Evolutionary conservation across 2,797 vertebrate genomes (phyloP), one percentile per base, ranked within the genome.

Genomic region (Lycodopsis pacificus): DNA sequence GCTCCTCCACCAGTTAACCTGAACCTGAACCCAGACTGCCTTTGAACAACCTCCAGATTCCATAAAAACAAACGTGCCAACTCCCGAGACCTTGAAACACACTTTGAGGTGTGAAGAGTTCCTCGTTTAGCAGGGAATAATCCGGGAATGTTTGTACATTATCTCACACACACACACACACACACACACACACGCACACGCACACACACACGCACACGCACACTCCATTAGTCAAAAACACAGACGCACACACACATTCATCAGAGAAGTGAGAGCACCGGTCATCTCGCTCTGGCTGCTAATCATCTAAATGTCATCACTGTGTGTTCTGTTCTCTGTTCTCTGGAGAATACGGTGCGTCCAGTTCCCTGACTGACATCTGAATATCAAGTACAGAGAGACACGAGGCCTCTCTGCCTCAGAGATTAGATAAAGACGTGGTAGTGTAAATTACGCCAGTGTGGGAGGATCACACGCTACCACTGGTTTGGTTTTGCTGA

Each of bases 361-460:
- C 49, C 80, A 64, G 75, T 72, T 61, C 75, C 30, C 77, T 64
- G 58, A 71, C 67, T 89, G 85, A 88, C 83, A 88, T 91, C 87
- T 83, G 83, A 89, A 79, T 86, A 82, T 17, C 72, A 88, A 83
- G 64, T 68, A 72, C 61, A 53, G 61, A 36, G 65, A 76, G 72
- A 88, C 82, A 84, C 76, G 85, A 74, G 71, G 70, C 44, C 80
- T 79, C 79, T 86, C 79, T 73, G 83, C 69, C 53, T 69, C 53
- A 74, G 78, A 64, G 67, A 88, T 84, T 34, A 84, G 84, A 85
- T 83, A 65, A 76, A 77, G 75, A 71, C 79, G 38, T 27, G 40
- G 63, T 14, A 14, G 65, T 51, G 71, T 81, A 34, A 82, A 30
- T 73, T 76, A 74, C 6, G 40, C 75, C 68, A 73, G 36, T 38